Percentiles rank a stretch among this genome's conserved stretches.
These are phyloP conservation scores for Imbricaverruca yamaguchii DNA, from an alignment of 2,888 invertebrate genomes.

Conservation along the genomic window DNA sequence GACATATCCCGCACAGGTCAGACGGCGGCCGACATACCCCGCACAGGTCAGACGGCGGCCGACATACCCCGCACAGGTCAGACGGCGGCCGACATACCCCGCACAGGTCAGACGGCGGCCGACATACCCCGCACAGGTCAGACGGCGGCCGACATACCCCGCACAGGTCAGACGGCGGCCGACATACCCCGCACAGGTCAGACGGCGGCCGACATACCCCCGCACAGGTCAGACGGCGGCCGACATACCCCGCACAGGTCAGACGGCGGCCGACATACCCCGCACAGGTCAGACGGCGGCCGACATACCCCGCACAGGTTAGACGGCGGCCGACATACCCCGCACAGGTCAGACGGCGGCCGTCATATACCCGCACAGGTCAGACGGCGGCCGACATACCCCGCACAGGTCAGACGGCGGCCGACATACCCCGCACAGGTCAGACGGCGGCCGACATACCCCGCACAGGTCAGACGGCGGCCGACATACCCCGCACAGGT, in stretches of 20 bases:
- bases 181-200: constrained; percentile 54
- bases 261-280: constrained; percentile 50
- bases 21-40: constrained; percentile 51
- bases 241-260: constrained; percentile 55
- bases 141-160: constrained; percentile 51
- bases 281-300: constrained; percentile 44
- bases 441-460: constrained; percentile 50
- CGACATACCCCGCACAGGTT: constrained; percentile 55
- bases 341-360: constrained; percentile 44
- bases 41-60: constrained; percentile 44
- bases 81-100: constrained; percentile 51
- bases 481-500: constrained; percentile 56
- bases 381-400: constrained; percentile 50
- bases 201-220: too few relatives aligned
- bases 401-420: constrained; percentile 44
- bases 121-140: constrained; percentile 54
- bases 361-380: constrained; percentile 55
- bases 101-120: constrained; percentile 44
- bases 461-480: constrained; percentile 44
- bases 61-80: constrained; percentile 54
- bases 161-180: constrained; percentile 44
- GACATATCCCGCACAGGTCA: constrained; percentile 54
- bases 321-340: constrained; percentile 50
- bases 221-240: constrained; percentile 44
- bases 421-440: constrained; percentile 56